A percentile compares a stretch with the other conserved stretches of the same genome.
Conservation (phyloP, 2,888 invertebrate species). For the Rhimphoctona megacephalus region DNA sequence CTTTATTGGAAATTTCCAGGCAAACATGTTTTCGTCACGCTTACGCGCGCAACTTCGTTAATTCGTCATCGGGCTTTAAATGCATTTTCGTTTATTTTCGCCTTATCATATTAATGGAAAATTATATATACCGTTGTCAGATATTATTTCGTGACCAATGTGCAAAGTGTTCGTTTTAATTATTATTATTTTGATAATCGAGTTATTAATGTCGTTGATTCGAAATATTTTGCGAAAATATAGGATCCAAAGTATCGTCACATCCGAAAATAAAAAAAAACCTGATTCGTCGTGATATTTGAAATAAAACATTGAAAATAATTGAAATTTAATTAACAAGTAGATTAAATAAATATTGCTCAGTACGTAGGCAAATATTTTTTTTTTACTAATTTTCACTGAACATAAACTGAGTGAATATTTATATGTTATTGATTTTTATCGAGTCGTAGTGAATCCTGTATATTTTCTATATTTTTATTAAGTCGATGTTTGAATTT, state of each 20-base stretch:
- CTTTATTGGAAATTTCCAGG: conserved; percentile 24
- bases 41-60: conserved; percentile 34
- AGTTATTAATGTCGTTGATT: background rate
- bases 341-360: too few species aligned
- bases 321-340: background rate
- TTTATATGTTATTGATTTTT: too few species aligned
- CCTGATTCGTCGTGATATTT: background rate
- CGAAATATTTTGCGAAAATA: background rate
- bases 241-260: background rate
- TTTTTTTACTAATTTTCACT: too few species aligned
- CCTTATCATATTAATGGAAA: conserved; percentile 40
- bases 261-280: background rate
- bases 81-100: conserved; percentile 10
- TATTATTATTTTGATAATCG: background rate
- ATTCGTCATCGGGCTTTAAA: conserved; percentile 41
- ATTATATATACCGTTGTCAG: conserved; percentile 4
- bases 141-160: conserved; percentile 6
- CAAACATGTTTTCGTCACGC: conserved; percentile 6
- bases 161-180: background rate
- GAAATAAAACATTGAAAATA: background rate
- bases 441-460: too few species aligned
- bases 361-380: too few species aligned
- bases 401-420: too few species aligned
- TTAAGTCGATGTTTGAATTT: too few species aligned
- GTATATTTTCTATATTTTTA: too few species aligned